Percentiles rank a stretch among this genome's conserved stretches.
Evolutionary conservation across 2,113 vertebrate genomes (phyloP).

Genomic region (Hyla sarda): DNA sequence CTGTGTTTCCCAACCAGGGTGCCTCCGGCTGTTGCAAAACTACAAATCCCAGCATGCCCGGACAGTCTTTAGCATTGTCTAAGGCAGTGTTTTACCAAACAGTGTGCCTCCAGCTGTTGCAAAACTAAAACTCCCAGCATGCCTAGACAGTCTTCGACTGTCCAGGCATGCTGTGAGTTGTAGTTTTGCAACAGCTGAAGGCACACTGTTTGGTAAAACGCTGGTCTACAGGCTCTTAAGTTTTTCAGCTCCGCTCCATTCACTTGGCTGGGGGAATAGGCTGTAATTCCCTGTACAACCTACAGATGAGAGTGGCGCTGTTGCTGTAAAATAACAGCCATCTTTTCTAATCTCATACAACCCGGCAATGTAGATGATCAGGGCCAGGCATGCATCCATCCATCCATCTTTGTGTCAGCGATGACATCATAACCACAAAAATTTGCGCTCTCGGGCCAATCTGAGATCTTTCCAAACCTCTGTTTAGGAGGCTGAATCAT

Average conservation of each 20-base stretch:
- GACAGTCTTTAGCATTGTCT: too few relatives aligned
- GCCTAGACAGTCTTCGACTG: too few relatives aligned
- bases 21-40: too few relatives aligned
- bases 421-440: conserved; percentile 66
- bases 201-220: background rate
- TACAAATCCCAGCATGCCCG: too few relatives aligned
- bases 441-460: background rate
- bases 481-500: conserved; percentile 44
- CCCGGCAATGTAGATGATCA: background rate
- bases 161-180: too few relatives aligned
- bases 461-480: background rate
- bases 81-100: too few relatives aligned
- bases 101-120: too few relatives aligned
- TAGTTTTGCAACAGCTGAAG: too few relatives aligned
- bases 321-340: background rate
- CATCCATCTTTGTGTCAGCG: background rate
- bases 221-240: background rate
- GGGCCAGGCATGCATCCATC: too few relatives aligned
- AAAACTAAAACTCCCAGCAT: too few relatives aligned
- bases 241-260: background rate
- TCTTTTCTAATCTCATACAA: background rate
- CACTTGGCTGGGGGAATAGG: too few relatives aligned
- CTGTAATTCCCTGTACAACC: background rate
- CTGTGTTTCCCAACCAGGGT: too few relatives aligned
- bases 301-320: background rate